Conservation (phyloP, 2,888 invertebrate genomes). For the Empis livida region DNA sequence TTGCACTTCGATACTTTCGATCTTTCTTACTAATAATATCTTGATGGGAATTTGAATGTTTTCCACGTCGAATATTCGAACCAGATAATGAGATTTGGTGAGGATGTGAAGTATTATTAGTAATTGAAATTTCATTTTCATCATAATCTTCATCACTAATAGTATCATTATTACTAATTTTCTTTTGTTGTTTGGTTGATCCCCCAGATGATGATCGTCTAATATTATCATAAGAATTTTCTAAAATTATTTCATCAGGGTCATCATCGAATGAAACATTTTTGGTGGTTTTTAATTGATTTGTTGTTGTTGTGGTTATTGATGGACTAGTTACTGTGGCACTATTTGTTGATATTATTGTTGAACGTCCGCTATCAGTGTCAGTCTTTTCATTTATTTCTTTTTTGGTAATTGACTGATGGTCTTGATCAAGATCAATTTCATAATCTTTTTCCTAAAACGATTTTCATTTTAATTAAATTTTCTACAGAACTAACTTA, state of each 20-base stretch:
- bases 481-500: no score
- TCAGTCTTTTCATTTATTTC: background rate
- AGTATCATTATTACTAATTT: background rate
- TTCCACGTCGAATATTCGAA: background rate
- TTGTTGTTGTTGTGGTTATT: background rate
- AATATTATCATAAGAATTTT: background rate
- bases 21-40: background rate
- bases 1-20: background rate
- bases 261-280: slow-evolving; percentile 1
- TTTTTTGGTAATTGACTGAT: background rate
- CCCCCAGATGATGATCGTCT: background rate
- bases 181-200: no score
- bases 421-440: background rate
- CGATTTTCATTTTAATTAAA: background rate
- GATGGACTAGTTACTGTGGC: background rate
- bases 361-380: background rate
- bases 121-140: background rate
- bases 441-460: background rate
- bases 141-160: background rate
- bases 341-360: background rate
- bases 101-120: background rate
- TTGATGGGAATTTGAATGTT: background rate
- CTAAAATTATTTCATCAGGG: background rate
- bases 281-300: background rate
- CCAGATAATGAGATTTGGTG: background rate